Evolutionary conservation across 1,140 invertebrate genomes (phyloP).

Genomic region (Penaeus indicus): DNA sequence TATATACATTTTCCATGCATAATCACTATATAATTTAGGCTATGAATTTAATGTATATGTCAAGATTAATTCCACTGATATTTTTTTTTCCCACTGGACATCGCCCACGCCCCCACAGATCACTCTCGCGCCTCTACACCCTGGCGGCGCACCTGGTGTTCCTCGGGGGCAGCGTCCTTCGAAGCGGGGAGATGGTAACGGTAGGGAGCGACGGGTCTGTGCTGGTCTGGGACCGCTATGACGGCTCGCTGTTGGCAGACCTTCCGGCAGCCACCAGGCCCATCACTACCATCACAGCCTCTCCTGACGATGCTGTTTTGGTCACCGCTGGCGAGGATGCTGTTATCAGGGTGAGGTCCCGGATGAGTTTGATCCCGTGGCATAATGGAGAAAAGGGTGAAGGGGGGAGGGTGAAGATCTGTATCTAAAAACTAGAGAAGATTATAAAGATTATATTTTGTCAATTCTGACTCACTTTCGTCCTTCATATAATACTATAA

Average conservation of each 20-base stretch:
- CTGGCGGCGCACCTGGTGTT: conserved; percentile 48
- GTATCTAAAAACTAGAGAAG: too few species aligned
- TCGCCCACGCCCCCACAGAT: conserved; percentile 2
- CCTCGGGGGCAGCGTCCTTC: conserved; percentile 41
- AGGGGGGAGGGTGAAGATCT: too few species aligned
- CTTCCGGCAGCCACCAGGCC: conserved; percentile 26
- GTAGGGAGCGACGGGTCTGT: conserved; percentile 51
- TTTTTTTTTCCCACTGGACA: too few species aligned
- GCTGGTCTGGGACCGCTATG: conserved; percentile 44
- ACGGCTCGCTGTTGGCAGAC: conserved; percentile 48
- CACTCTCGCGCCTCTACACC: conserved; percentile 28
- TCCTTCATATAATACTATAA: too few species aligned
- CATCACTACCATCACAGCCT: conserved; percentile 42
- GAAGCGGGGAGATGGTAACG: conserved; percentile 42
- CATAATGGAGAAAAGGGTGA: too few species aligned
- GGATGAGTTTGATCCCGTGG: too few species aligned
- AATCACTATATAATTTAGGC: too few species aligned
- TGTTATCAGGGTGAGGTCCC: conserved; percentile 29
- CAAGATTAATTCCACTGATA: too few species aligned
- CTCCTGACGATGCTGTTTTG: conserved; percentile 34
- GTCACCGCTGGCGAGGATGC: conserved; percentile 57
- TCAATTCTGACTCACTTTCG: too few species aligned
- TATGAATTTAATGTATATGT: too few species aligned
- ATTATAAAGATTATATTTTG: too few species aligned
- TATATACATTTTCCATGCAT: too few species aligned